Evolutionary conservation across 2,113 vertebrate genomes (phyloP), one percentile per base, ranked within the genome.

Genomic region (Typhlomys cinereus): DNA sequence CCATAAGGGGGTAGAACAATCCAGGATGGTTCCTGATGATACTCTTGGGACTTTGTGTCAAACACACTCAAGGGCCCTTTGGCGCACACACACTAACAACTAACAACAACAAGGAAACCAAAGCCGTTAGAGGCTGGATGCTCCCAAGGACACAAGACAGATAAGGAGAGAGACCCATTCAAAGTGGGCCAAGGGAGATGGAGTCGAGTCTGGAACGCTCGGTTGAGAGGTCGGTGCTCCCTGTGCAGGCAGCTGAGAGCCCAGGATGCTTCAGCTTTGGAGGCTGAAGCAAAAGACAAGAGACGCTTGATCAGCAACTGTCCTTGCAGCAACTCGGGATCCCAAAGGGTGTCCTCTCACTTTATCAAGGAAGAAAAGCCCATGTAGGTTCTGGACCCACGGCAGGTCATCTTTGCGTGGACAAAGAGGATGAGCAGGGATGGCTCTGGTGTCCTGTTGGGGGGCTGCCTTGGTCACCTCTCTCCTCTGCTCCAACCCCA

Each of bases 371-470:
- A 84, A 44, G 29, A n/a, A 69, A 71, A 86, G 25, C 52, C 41
- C 0, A 0, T 2, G 5, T 34, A 36, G 79, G 25, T 34, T 3
- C 0, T 25, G 31, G 2, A 15, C 0, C 21, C 41, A 34, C 15
- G 25, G 4, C 34, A 27, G 21, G 29, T 66, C 14, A 2, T 20
- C 23, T 54, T 39, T 61, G 18, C 15, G 1, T 9, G 2, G 48
- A 20, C 31, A 41, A 64, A 52, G 36, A 7, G 34, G 54, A 29
- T 3, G 6, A n/a, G n/a, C n/a, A n/a, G n/a, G n/a, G 20, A 7
- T 17, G 17, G 20, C 10, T 2, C 29, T 36, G 54, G 29, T 21
- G 1, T 31, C 12, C 27, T n/a, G 25, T 12, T 52, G 34, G 44
- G n/a, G 36, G 46, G 20, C 29, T 12, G 9, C 44, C 6, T 21